Base-by-base conservation (phyloP, 2,888 invertebrate species). In the Dynastes grantii region DNA sequence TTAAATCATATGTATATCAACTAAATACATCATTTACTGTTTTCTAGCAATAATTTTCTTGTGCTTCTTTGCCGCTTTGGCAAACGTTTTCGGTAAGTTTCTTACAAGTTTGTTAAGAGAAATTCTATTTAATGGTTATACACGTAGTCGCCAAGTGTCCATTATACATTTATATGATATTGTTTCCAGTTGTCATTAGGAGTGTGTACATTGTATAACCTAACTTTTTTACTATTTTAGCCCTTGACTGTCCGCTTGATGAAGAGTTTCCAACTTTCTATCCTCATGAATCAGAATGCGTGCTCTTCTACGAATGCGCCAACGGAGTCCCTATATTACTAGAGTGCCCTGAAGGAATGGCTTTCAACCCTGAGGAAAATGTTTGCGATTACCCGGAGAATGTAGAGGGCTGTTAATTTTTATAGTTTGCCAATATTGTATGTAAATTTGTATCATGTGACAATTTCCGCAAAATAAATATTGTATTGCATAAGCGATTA, bases 301-400 rank as follows among this genome's bases (percentile, higher is more conserved):
- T n/a, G 5, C 63, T 63, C 0, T 63, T 32, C 11, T 63, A 63
- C 9, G 29, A 63, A 63, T 63, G 63, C 9, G 27, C 32, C 0
- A 63, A 63, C 27, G 63, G 63, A 2, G 13, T 63, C 22, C 63
- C 63, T 13, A 13, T 63, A 3, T 63, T 63, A 32, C 13, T 63
- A 13, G 32, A 63, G 13, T 63, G 63, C 27, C 9, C 1, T 32
- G 9, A 11, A 32, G 63, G 63, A 32, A 29, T 32, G 63, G 29
- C 4, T 2, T 63, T 63, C 32, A 63, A 63, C 13, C 29, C 32
- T 13, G 8, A 1, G 22, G 1, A 29, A 11, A 11, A 63, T 32
- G 63, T 63, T 13, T 63, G 63, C 27, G 63, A 63, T 32, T 32
- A 11, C 27, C 32, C 63, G 27, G 9, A 0, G 11, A 11, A 63